phyloP scores from a whole-genome alignment of 2,113 vertebrate genomes.

The Clarias macrocephalus region DNA sequence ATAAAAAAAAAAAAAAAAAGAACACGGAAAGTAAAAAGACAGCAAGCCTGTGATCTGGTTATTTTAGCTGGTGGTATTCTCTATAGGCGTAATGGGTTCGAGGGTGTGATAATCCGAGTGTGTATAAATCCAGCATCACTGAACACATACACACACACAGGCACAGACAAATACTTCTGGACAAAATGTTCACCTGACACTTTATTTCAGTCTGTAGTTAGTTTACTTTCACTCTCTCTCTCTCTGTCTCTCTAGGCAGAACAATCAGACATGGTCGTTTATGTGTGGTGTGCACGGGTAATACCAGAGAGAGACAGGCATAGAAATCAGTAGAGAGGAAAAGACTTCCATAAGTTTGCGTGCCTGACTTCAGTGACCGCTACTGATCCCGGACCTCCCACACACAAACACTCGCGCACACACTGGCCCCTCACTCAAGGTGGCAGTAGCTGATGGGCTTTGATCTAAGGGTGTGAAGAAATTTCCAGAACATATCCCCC shows the following conservation, averaged over 20 bases:
- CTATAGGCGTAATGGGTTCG: constrained; percentile 59
- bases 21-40: background rate
- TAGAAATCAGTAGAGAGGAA: background rate
- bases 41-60: constrained; percentile 82
- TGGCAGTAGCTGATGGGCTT: constrained; percentile 62
- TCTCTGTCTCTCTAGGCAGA: constrained; percentile 64
- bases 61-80: constrained; percentile 92
- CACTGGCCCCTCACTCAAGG: constrained; percentile 61
- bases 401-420: constrained; percentile 39
- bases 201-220: constrained; percentile 74
- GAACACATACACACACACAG: constrained; percentile 82
- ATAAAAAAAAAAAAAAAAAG: background rate
- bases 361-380: background rate
- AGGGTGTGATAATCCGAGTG: constrained; percentile 82
- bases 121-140: constrained; percentile 87
- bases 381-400: constrained; percentile 3
- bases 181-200: constrained; percentile 53
- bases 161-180: constrained; percentile 72
- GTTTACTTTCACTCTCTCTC: background rate
- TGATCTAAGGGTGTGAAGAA: constrained; percentile 72
- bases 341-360: background rate
- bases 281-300: background rate
- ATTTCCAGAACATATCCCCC: constrained; percentile 62
- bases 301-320: background rate
- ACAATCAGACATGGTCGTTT: constrained; percentile 69